These are phyloP conservation scores for Hydrolagus colliei DNA, from an alignment of 2,797 vertebrate genomes.

Conservation along the genomic window DNA sequence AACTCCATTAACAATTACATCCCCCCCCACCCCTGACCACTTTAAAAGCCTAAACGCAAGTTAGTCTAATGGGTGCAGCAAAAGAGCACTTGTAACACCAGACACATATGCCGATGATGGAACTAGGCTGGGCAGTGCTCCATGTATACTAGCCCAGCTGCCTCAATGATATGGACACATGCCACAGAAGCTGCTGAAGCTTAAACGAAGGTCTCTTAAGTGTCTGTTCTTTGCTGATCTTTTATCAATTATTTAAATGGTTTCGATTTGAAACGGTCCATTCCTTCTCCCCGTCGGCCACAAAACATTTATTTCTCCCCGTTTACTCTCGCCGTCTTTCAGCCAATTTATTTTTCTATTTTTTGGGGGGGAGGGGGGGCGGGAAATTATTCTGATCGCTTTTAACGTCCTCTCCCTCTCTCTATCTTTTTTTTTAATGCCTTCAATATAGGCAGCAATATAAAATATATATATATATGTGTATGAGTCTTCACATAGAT, in stretches of 20 bases:
- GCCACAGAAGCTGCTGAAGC: not conserved
- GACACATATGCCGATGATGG: constrained; percentile 12
- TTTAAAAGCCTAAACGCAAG: constrained; percentile 7
- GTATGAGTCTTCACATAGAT: not conserved
- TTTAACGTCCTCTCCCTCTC: not conserved
- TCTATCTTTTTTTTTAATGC: no score
- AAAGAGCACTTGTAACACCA: not conserved
- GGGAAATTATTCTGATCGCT: not conserved
- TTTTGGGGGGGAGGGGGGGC: no score
- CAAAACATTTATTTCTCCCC: not conserved
- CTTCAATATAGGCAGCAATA: not conserved
- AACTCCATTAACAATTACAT: not conserved
- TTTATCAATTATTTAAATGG: constrained; percentile 16
- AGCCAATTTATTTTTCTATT: not conserved
- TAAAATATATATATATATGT: not conserved
- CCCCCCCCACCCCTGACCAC: not conserved
- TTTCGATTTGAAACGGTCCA: constrained; percentile 5
- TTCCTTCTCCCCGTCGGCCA: not conserved
- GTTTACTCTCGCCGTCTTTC: not conserved
- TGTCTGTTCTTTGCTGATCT: constrained; percentile 1
- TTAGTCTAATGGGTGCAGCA: constrained; percentile 4
- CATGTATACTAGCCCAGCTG: constrained; percentile 3
- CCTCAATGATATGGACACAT: constrained; percentile 9
- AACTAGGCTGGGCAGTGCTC: constrained; percentile 17
- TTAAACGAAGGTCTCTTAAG: constrained; percentile 6